Evolutionary conservation across 2,888 invertebrate genomes (phyloP).

Genomic region (Coelinius sp.): DNA sequence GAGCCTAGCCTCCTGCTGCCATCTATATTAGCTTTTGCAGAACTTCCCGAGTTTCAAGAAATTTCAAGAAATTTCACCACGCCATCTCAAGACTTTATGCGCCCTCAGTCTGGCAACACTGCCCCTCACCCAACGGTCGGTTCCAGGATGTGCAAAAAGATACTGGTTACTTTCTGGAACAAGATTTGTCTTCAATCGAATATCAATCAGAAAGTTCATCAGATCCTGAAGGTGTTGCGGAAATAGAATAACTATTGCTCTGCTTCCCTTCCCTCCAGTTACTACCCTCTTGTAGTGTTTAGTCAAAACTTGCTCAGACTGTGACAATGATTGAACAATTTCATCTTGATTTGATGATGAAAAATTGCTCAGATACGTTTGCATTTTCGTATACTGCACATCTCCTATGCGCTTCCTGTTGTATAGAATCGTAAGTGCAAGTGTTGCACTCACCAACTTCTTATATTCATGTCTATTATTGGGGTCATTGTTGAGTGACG

Average conservation of each 20-base stretch:
- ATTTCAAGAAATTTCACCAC: too few species aligned
- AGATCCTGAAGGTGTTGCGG: background rate
- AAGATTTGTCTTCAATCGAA: background rate
- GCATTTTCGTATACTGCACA: constrained; percentile 6
- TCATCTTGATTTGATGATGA: constrained; percentile 11
- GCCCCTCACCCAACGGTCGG: background rate
- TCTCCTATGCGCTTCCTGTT: constrained; percentile 26
- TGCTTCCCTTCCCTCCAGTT: constrained; percentile 4
- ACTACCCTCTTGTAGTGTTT: constrained; percentile 7
- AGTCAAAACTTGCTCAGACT: background rate
- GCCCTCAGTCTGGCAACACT: too few species aligned
- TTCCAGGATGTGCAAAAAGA: constrained; percentile 1
- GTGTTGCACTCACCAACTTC: constrained; percentile 11
- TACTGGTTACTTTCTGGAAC: background rate
- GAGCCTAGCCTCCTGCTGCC: too few species aligned
- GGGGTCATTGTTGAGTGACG: background rate
- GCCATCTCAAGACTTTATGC: too few species aligned
- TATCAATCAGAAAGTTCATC: background rate
- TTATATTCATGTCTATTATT: background rate
- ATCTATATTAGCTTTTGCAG: too few species aligned
- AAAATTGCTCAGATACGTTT: constrained; percentile 3
- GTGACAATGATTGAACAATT: background rate
- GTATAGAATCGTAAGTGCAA: constrained; percentile 2
- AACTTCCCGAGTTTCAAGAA: too few species aligned
- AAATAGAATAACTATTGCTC: constrained; percentile 2